Conservation (phyloP, 2,888 invertebrate species). For the Rambutsinella grinnellia region DNA sequence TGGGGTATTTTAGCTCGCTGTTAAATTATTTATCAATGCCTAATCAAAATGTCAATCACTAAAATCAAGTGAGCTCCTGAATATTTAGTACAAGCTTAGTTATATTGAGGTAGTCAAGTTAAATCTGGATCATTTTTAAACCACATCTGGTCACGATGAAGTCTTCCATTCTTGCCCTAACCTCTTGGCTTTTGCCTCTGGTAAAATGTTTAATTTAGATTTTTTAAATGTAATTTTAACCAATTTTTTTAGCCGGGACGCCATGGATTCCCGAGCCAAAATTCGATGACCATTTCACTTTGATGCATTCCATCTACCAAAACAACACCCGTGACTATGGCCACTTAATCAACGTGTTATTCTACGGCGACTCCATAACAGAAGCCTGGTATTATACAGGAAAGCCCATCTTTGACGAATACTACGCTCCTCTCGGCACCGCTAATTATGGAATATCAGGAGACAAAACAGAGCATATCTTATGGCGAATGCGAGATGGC, state of each 20-base stretch:
- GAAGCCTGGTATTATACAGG: slow-evolving; percentile 57
- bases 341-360: slow-evolving; percentile 51
- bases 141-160: too few species aligned
- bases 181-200: too few species aligned
- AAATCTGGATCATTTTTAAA: too few species aligned
- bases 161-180: too few species aligned
- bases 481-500: slow-evolving; percentile 73
- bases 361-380: slow-evolving; percentile 63
- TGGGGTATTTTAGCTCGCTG: too few species aligned
- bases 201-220: too few species aligned
- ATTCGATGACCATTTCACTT: slow-evolving; percentile 46
- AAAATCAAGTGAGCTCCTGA: too few species aligned
- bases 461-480: slow-evolving; percentile 72
- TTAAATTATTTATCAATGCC: too few species aligned
- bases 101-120: too few species aligned
- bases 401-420: slow-evolving; percentile 31
- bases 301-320: slow-evolving; percentile 38
- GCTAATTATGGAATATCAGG: slow-evolving; percentile 68
- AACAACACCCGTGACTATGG: slow-evolving; percentile 50
- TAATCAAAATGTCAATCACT: too few species aligned
- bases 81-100: too few species aligned
- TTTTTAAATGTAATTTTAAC: too few species aligned
- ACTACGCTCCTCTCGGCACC: slow-evolving; percentile 57
- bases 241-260: slow-evolving; percentile 15
- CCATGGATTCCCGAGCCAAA: slow-evolving; percentile 44